phyloP scores from a whole-genome alignment of 2,113 vertebrate species.

The Sminthopsis crassicaudata region DNA sequence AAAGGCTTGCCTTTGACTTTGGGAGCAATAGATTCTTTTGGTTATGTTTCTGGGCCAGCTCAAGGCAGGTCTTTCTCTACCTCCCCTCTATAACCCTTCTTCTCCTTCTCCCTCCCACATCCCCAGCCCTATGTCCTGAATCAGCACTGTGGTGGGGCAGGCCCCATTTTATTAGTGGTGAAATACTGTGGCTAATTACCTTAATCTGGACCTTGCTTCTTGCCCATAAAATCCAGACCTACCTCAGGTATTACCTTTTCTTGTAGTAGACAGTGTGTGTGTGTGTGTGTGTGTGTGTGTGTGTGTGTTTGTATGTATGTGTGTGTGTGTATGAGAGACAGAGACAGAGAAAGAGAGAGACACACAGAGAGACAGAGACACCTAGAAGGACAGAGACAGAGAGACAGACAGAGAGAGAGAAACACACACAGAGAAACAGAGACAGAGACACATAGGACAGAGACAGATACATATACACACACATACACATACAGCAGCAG shows the following conservation, averaged over 20 bases:
- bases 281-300: too few species aligned
- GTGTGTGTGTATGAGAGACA: too few species aligned
- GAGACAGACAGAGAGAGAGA: too few species aligned
- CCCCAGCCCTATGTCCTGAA: conserved; percentile 58
- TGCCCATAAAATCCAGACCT: conserved; percentile 85
- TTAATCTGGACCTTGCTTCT: conserved; percentile 85
- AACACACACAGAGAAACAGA: too few species aligned
- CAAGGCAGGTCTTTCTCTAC: conserved; percentile 45
- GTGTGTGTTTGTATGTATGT: too few species aligned
- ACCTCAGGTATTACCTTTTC: conserved; percentile 85
- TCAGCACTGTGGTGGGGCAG: conserved; percentile 83
- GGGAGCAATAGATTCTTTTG: neutral
- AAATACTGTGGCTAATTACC: conserved; percentile 86
- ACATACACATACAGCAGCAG: too few species aligned
- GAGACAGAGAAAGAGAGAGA: too few species aligned
- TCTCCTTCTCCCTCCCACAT: neutral
- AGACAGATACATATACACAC: too few species aligned
- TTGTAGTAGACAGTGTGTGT: conserved; percentile 78
- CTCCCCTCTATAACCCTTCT: conserved; percentile 14
- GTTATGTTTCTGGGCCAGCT: conserved; percentile 57
- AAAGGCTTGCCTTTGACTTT: neutral
- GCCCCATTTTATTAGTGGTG: conserved; percentile 84
- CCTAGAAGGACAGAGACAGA: too few species aligned
- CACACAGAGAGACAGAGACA: too few species aligned
- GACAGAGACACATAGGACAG: too few species aligned